phyloP scores from a whole-genome alignment of 2,888 invertebrate genomes.

The Eristalis pertinax region DNA sequence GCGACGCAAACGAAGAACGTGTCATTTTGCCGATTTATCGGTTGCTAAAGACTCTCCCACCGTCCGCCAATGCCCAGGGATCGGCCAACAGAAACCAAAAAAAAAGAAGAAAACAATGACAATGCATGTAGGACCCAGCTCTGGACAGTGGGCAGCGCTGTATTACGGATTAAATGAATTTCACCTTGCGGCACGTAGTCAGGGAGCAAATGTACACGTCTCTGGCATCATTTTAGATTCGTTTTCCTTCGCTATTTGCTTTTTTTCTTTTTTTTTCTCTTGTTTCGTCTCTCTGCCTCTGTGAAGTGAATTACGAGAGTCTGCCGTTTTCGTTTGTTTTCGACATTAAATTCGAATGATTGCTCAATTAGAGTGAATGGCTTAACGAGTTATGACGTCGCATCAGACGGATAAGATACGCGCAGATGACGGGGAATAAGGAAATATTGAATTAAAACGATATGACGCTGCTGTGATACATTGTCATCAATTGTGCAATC shows the following conservation, averaged over 20 bases:
- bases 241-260: not conserved
- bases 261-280: not conserved
- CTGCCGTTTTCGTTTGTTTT: slow-evolving; percentile 2
- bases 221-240: slow-evolving; percentile 21
- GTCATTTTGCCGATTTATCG: slow-evolving; percentile 8
- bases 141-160: not conserved
- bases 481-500: not conserved
- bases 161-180: slow-evolving; percentile 36
- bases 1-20: not conserved
- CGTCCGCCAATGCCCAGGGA: not conserved
- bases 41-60: not conserved
- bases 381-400: slow-evolving; percentile 30
- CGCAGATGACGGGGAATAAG: not conserved
- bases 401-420: not conserved
- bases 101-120: not conserved
- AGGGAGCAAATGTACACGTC: slow-evolving; percentile 28
- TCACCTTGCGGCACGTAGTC: slow-evolving; percentile 35
- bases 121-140: not conserved
- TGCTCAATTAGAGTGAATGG: slow-evolving; percentile 35
- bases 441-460: not conserved
- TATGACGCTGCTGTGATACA: not conserved
- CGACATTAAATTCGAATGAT: slow-evolving; percentile 22
- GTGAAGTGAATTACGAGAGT: slow-evolving; percentile 9
- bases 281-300: not conserved
- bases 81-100: not conserved